Conservation (phyloP, 2,888 invertebrate genomes). For the Hypsopygia costalis region DNA sequence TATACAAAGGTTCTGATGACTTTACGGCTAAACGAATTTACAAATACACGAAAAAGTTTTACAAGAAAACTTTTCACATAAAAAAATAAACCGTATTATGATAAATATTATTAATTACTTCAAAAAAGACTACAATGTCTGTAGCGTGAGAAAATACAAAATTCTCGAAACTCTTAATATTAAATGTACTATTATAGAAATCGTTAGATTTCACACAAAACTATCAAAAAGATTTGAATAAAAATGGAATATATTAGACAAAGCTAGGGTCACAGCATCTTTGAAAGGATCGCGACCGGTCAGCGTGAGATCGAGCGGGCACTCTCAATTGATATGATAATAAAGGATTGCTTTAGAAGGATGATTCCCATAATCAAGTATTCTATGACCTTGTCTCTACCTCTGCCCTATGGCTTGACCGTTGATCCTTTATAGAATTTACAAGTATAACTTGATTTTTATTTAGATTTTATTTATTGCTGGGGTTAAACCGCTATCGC, state of each 20-base stretch:
- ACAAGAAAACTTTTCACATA: too few species aligned
- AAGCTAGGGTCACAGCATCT: conserved; percentile 36
- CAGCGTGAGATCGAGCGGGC: conserved; percentile 40
- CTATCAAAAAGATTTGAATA: conserved; percentile 46
- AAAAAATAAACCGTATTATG: too few species aligned
- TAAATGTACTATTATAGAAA: conserved; percentile 24
- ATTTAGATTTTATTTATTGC: conserved; percentile 2
- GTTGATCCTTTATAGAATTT: conserved; percentile 57
- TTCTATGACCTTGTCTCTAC: conserved; percentile 55
- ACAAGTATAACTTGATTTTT: conserved; percentile 13
- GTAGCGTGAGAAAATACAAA: conserved; percentile 32
- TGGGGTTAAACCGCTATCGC: background rate
- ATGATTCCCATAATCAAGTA: conserved; percentile 54
- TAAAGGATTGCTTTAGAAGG: conserved; percentile 1
- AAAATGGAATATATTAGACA: conserved; percentile 52
- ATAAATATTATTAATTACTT: too few species aligned
- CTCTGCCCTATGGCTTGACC: conserved; percentile 49
- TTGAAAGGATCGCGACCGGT: conserved; percentile 36
- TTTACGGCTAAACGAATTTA: too few species aligned
- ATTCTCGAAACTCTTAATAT: conserved; percentile 17
- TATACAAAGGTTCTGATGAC: too few species aligned
- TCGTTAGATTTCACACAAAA: conserved; percentile 45
- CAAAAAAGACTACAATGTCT: too few species aligned
- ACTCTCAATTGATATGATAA: conserved; percentile 7
- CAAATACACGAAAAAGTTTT: too few species aligned